phyloP scores from a whole-genome alignment of 2,113 vertebrate genomes.

The Nycticebus coucang region DNA sequence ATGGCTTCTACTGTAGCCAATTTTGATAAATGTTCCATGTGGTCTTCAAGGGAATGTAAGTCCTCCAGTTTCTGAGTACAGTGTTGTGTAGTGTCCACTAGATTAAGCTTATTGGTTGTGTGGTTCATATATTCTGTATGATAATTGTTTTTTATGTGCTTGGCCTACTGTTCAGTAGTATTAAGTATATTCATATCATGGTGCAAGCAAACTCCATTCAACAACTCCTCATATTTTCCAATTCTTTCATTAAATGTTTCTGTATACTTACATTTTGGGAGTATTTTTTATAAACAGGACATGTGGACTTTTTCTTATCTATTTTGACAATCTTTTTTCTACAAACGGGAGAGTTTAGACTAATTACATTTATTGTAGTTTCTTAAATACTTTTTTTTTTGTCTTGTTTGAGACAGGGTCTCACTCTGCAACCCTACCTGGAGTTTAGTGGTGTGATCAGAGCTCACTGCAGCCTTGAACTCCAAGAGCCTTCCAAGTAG shows the following conservation, averaged over 20 bases:
- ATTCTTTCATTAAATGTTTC: not conserved
- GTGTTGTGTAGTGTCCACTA: not conserved
- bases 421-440: no score
- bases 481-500: no score
- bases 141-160: not conserved
- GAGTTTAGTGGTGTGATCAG: no score
- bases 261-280: not conserved
- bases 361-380: not conserved
- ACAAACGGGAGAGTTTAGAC: not conserved
- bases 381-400: not conserved
- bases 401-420: no score
- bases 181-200: not conserved
- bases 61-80: not conserved
- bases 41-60: not conserved
- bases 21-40: not conserved
- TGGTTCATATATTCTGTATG: not conserved
- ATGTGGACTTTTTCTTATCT: not conserved
- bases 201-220: not conserved
- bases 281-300: not conserved
- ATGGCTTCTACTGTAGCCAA: not conserved
- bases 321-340: constrained; percentile 7
- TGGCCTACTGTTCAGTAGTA: not conserved
- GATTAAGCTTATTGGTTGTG: not conserved
- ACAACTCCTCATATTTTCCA: not conserved
- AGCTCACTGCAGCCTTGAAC: no score